Percentiles rank a stretch among this genome's conserved stretches.
These are phyloP conservation scores for Labeo catla DNA, from an alignment of 2,113 vertebrate species.

Conservation along the genomic window DNA sequence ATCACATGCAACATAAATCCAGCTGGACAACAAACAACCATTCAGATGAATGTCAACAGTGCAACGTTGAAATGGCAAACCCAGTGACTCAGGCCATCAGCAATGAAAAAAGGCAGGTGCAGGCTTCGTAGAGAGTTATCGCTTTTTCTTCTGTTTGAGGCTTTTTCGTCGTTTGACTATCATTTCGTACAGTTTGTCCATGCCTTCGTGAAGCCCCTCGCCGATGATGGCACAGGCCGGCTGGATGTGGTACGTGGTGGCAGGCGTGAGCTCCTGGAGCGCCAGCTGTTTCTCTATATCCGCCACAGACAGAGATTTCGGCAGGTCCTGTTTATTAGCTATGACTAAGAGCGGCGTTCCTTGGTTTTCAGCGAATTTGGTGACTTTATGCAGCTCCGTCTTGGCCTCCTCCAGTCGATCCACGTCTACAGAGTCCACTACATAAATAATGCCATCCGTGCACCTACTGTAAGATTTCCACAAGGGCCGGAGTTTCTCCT, in stretches of 20 bases:
- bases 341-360: conserved; percentile 95
- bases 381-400: conserved; percentile 95
- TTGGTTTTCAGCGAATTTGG: conserved; percentile 96
- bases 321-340: conserved; percentile 98
- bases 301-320: conserved; percentile 88
- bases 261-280: conserved; percentile 88
- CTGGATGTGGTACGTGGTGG: conserved; percentile 93
- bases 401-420: conserved; percentile 94
- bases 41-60: conserved; percentile 56
- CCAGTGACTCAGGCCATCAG: conserved; percentile 16
- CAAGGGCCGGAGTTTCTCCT: conserved; percentile 95
- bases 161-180: conserved; percentile 92
- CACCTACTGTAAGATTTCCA: conserved; percentile 98
- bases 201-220: conserved; percentile 94
- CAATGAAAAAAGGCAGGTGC: conserved; percentile 34
- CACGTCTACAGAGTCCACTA: conserved; percentile 96
- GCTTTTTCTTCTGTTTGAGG: conserved; percentile 95
- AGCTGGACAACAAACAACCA: conserved; percentile 38
- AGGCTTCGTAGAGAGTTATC: conserved; percentile 70
- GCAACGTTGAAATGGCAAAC: conserved; percentile 49
- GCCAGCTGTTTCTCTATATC: conserved; percentile 97
- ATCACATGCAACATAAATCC: conserved; percentile 50
- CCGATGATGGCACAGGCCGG: conserved; percentile 97
- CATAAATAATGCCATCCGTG: conserved; percentile 97
- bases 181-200: conserved; percentile 98